These are phyloP conservation scores for Trididemnum miniatum DNA, from an alignment of 23 tunicate genomes.

Conservation along the genomic window DNA sequence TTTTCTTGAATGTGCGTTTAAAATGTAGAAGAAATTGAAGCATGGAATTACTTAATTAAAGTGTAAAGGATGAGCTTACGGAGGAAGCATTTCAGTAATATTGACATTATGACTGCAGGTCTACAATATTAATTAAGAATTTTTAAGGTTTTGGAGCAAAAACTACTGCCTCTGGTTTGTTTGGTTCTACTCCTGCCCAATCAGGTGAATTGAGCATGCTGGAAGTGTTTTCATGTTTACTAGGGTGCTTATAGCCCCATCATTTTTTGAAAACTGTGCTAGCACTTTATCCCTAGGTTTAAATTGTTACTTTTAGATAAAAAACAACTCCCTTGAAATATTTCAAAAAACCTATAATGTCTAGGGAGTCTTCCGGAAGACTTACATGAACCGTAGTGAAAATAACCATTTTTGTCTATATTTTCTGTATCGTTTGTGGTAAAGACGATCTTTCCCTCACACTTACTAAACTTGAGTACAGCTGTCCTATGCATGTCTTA, in stretches of 20 bases:
- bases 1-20: too few species aligned
- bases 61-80: too few species aligned
- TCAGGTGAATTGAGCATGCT: too few species aligned
- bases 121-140: neutral
- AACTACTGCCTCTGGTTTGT: constrained; percentile 52
- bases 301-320: neutral
- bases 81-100: too few species aligned
- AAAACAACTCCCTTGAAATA: neutral
- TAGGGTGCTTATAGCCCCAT: too few species aligned
- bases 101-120: neutral
- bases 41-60: too few species aligned
- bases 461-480: too few species aligned
- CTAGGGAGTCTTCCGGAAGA: neutral
- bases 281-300: neutral
- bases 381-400: neutral
- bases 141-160: constrained; percentile 58
- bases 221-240: too few species aligned
- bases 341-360: neutral
- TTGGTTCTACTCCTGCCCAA: constrained; percentile 41
- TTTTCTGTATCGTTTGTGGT: neutral
- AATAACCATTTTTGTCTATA: neutral
- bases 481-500: too few species aligned
- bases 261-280: neutral
- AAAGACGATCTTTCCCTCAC: neutral
- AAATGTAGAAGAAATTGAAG: too few species aligned